Percentiles rank a stretch among this genome's conserved stretches.
These are phyloP conservation scores for Capitulum mitella DNA, from an alignment of 2,888 invertebrate species.

Conservation along the genomic window DNA sequence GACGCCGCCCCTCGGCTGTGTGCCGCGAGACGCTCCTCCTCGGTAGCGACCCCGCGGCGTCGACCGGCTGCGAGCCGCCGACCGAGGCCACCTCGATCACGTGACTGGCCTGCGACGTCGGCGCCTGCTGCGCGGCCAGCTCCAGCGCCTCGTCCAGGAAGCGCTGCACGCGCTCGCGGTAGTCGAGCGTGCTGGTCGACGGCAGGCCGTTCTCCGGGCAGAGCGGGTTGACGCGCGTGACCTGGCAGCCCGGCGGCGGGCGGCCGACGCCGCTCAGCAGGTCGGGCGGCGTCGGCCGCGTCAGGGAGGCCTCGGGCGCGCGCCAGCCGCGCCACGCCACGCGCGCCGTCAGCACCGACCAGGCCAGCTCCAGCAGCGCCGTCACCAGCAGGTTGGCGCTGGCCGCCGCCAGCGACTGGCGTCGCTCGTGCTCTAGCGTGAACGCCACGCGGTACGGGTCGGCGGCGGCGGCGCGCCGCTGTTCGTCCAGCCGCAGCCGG, in stretches of 20 bases:
- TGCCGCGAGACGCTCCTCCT: no score
- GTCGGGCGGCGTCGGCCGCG: background rate
- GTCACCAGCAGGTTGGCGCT: slow-evolving; percentile 19
- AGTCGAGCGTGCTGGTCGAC: slow-evolving; percentile 46
- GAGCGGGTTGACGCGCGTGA: background rate
- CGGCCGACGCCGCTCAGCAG: background rate
- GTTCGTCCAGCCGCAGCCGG: background rate
- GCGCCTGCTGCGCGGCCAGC: slow-evolving; percentile 5
- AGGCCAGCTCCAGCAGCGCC: slow-evolving; percentile 11
- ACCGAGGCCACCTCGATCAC: background rate
- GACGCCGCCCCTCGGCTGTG: no score
- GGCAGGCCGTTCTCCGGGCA: slow-evolving; percentile 38
- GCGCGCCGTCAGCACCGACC: background rate
- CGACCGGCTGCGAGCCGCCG: background rate
- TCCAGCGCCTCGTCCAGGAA: slow-evolving; percentile 39
- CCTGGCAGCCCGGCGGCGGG: background rate
- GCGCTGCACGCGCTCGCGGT: slow-evolving; percentile 47
- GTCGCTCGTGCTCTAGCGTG: background rate
- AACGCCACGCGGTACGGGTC: background rate
- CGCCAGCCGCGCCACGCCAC: slow-evolving; percentile 8
- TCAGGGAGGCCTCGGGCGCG: slow-evolving; percentile 7
- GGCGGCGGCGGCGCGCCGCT: background rate
- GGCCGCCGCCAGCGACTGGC: background rate
- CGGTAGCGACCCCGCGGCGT: no score
- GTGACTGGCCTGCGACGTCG: background rate